A percentile compares a stretch with the other conserved stretches of the same genome.
phyloP scores from a whole-genome alignment of 37 sponge, comb jelly and placozoan genomes.

The Chondrosia reniformis region DNA sequence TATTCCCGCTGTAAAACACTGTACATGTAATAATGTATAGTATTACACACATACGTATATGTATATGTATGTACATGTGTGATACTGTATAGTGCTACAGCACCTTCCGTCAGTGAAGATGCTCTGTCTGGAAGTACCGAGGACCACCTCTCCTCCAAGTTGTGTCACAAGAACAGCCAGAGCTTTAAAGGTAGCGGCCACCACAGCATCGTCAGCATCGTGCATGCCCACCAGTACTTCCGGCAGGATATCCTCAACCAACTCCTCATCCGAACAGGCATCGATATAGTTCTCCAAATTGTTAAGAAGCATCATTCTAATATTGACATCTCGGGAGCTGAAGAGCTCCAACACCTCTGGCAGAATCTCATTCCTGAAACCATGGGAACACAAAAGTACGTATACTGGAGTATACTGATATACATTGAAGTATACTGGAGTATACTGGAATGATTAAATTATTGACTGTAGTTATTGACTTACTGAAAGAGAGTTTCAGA shows the following conservation, averaged over 20 bases:
- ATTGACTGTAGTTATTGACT: not conserved
- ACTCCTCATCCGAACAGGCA: conserved; percentile 31
- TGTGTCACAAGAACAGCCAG: conserved; percentile 56
- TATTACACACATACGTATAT: no score
- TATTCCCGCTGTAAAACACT: no score
- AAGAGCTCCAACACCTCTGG: conserved; percentile 39
- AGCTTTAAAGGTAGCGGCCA: conserved; percentile 58
- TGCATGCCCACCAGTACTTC: conserved; percentile 63
- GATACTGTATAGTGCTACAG: not conserved
- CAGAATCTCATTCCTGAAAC: conserved; percentile 35
- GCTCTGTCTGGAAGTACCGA: conserved; percentile 44
- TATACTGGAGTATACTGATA: not conserved
- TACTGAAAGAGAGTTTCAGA: not conserved
- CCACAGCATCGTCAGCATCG: conserved; percentile 45
- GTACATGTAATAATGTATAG: no score
- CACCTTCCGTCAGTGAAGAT: conserved; percentile 54
- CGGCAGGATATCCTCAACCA: conserved; percentile 34
- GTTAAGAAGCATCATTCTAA: conserved; percentile 42
- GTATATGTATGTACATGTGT: not conserved
- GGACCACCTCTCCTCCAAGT: conserved; percentile 52
- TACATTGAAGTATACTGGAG: not conserved
- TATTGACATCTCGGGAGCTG: conserved; percentile 40
- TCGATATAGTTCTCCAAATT: conserved; percentile 25
- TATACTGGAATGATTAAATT: not conserved
- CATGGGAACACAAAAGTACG: not conserved